Evolutionary conservation across 2,113 vertebrate genomes (phyloP), one percentile per base, ranked within the genome.

Genomic region (Leucosticte australis): DNA sequence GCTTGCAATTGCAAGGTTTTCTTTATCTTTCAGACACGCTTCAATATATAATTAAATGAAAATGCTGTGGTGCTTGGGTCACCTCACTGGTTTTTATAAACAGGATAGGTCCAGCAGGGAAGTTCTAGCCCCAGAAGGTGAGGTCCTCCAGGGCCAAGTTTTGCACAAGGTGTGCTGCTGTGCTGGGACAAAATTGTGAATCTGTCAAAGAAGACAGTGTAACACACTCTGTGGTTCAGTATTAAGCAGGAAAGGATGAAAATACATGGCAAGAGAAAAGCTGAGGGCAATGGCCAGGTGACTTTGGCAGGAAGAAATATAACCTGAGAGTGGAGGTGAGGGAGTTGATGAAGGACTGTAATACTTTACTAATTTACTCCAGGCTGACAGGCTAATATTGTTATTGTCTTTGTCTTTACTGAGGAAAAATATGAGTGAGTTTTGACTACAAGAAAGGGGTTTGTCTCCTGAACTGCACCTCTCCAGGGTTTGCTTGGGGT

Each of bases 131-230:
- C 21, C 8, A 31, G n/a, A n/a, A n/a, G 9, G 4, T 46, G 39
- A 74, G 31, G 28, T 49, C 9, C 15, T 55, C 6, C 7, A 1
- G 13, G 27, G 16, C 18, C 0, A 0, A 27, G 13, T 19, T 62
- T 15, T 70, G 50, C 59, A 28, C 37, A 28, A 28, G 59, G 26
- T 74, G 13, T 47, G 52, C 15, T 86, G 18, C 46, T 81, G n/a
- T 81, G 4, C 14, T 74, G 42, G 52, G 28, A 68, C 6, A 47
- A 92, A 89, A 56, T 0, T 37, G 5, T 28, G 42, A 55, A 28
- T 31, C 33, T 50, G 18, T 78, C 50, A 24, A 23, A 19, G 37
- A 55, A 74, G 35, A 33, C 0, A 2, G 30, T 53, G 10, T 41
- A 59, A 33, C 12, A 53, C 28, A 15, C 19, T 42, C 35, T 47